Percentiles rank a stretch among this genome's conserved stretches.
phyloP scores from a whole-genome alignment of 2,888 invertebrate species.

The Pachycephus smyrnensis region DNA sequence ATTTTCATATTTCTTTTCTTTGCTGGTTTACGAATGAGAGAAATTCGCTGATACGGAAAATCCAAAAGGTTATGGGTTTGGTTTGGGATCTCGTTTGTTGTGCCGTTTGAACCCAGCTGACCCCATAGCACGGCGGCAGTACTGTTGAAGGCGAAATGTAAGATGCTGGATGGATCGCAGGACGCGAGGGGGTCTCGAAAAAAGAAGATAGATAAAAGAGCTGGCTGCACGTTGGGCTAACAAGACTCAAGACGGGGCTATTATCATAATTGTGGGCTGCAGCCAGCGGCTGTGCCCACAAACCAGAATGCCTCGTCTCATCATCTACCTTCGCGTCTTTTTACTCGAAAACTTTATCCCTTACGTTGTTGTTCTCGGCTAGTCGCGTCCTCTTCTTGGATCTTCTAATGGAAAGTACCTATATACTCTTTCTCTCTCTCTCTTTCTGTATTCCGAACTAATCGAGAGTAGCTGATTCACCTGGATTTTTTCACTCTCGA shows the following conservation, averaged over 20 bases:
- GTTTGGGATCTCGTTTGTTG: conserved; percentile 23
- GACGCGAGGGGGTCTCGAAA: conserved; percentile 33
- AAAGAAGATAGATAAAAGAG: conserved; percentile 57
- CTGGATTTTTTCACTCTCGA: not conserved
- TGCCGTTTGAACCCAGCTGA: conserved; percentile 38
- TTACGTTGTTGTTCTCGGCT: conserved; percentile 30
- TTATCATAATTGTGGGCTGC: conserved; percentile 67
- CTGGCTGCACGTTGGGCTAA: conserved; percentile 61
- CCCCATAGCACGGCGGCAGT: conserved; percentile 12
- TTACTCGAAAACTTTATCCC: conserved; percentile 47
- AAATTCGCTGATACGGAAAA: conserved; percentile 24
- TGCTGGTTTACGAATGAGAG: not conserved
- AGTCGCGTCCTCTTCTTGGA: conserved; percentile 8
- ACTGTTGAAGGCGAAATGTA: not conserved
- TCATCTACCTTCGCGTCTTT: conserved; percentile 48
- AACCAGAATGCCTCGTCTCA: conserved; percentile 65
- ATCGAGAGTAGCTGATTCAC: not conserved
- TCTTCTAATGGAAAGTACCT: not conserved
- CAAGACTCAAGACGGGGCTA: conserved; percentile 62
- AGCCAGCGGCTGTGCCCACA: conserved; percentile 66
- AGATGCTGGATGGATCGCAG: conserved; percentile 11
- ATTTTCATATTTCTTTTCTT: not conserved
- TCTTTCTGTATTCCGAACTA: not conserved
- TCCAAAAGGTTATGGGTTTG: not conserved
- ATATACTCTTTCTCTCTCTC: conserved; percentile 1